Evolutionary conservation across 1,140 invertebrate species (phyloP).

Genomic region (Zaprionus vittiger): DNA sequence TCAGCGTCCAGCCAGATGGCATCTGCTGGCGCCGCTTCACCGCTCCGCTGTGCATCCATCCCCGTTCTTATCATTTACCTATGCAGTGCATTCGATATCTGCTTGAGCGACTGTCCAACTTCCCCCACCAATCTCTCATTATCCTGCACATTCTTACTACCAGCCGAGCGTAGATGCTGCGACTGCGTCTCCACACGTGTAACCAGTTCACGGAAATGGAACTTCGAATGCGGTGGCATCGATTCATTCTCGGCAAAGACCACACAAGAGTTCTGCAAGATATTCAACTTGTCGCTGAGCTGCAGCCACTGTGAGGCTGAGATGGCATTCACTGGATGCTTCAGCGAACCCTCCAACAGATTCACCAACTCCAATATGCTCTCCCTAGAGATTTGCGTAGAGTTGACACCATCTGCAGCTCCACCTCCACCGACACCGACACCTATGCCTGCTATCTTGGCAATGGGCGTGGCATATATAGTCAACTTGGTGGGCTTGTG

Average conservation of each 20-base stretch:
- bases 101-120: slow-evolving; percentile 91
- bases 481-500: slow-evolving; percentile 87
- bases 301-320: slow-evolving; percentile 91
- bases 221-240: slow-evolving; percentile 93
- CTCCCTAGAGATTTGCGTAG: slow-evolving; percentile 86
- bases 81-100: slow-evolving; percentile 92
- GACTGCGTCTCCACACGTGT: slow-evolving; percentile 92
- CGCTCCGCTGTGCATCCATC: slow-evolving; percentile 67
- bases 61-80: slow-evolving; percentile 87
- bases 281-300: slow-evolving; percentile 92
- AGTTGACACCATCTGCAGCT: slow-evolving; percentile 46
- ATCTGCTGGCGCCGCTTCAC: slow-evolving; percentile 40
- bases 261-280: slow-evolving; percentile 91
- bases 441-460: slow-evolving; percentile 83
- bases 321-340: slow-evolving; percentile 87
- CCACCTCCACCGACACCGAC: slow-evolving; percentile 55
- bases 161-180: slow-evolving; percentile 89
- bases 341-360: slow-evolving; percentile 88
- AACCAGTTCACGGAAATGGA: slow-evolving; percentile 94
- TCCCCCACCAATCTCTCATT: slow-evolving; percentile 89
- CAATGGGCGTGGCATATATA: slow-evolving; percentile 86
- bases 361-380: slow-evolving; percentile 89
- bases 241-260: slow-evolving; percentile 89
- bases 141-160: slow-evolving; percentile 89
- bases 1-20: slow-evolving; percentile 80